phyloP scores from a whole-genome alignment of 2,888 invertebrate species.

The Protula sp. region DNA sequence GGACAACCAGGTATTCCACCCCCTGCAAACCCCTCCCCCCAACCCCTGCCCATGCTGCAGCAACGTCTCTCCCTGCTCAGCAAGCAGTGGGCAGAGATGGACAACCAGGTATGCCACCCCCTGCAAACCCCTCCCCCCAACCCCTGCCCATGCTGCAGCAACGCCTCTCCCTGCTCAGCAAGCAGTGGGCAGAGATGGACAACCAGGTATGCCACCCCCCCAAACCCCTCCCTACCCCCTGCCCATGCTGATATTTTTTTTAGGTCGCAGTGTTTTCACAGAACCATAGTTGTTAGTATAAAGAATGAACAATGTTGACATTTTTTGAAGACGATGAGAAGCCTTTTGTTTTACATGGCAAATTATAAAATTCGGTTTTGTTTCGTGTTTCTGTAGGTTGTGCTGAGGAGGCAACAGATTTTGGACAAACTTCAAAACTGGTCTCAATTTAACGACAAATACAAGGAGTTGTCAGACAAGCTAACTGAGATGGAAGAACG shows the following conservation, averaged over 20 bases:
- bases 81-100: slow-evolving; percentile 50
- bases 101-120: slow-evolving; percentile 31
- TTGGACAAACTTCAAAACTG: slow-evolving; percentile 37
- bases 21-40: too few species aligned
- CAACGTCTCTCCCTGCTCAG: slow-evolving; percentile 44
- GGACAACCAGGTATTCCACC: too few species aligned
- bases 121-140: too few species aligned
- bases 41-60: slow-evolving; percentile 40
- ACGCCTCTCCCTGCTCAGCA: slow-evolving; percentile 43
- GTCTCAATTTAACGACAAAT: slow-evolving; percentile 33
- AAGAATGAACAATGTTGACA: too few species aligned
- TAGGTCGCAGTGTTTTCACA: too few species aligned
- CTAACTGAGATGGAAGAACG: slow-evolving; percentile 39
- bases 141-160: slow-evolving; percentile 46
- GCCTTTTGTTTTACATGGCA: too few species aligned
- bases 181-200: slow-evolving; percentile 48
- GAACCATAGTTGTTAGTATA: too few species aligned
- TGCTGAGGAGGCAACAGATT: background rate
- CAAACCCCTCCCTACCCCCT: too few species aligned
- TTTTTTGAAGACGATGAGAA: too few species aligned
- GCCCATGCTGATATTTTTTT: too few species aligned
- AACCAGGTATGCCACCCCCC: slow-evolving; percentile 33
- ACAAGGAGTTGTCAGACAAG: slow-evolving; percentile 37
- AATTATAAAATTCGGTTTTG: too few species aligned
- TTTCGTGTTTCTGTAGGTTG: background rate